Evolutionary conservation across 1,140 invertebrate species (phyloP), one percentile per base, ranked within the genome.

Genomic region (Gerris buenoi): DNA sequence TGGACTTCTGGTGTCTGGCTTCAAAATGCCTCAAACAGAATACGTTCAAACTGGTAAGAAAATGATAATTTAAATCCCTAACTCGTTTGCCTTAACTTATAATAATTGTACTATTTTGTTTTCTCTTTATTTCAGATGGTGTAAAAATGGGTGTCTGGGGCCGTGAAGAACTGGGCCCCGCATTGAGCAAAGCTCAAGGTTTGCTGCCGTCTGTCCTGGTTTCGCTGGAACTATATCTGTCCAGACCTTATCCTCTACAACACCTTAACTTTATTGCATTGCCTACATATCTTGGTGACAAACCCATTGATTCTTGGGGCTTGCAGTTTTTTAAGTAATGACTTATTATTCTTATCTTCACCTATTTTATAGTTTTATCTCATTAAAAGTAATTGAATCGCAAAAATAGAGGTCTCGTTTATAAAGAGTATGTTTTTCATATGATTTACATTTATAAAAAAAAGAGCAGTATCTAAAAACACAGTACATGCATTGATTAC

Each of bases 241-340:
- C 82, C 46, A 77, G 83, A 25, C 76, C 80, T 0, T 86, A 91
- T 73, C 88, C 90, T 1, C 74, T 92, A 14, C 77, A 81, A 0
- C 86, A 88, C 75, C 76, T 90, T 64, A 92, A 97, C 76, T 78
- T 94, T 15, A 82, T 95, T 0, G 91, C 90, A 0, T 79, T 96
- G 62, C 92, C 93, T 0, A 88, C 88, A 72, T 90, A 92, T 72
- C 82, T 84, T 68, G 81, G 70, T 5, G 73, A 73, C 29, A 72
- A 73, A 25, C 84, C 86, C 0, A 85, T 86, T 57, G 86, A 89
- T 72, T 85, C 83, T 73, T 90, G 87, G 88, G 89, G 89, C 2
- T 76, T 91, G 2, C 82, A 89, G 69, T 78, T 88, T 15, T 88
- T 89, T 74, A 88, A 85, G 88, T 90, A 80, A 77, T 75, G n/a